Base-by-base conservation (phyloP, 2,797 vertebrate genomes). In the Sphenodon punctatus region DNA sequence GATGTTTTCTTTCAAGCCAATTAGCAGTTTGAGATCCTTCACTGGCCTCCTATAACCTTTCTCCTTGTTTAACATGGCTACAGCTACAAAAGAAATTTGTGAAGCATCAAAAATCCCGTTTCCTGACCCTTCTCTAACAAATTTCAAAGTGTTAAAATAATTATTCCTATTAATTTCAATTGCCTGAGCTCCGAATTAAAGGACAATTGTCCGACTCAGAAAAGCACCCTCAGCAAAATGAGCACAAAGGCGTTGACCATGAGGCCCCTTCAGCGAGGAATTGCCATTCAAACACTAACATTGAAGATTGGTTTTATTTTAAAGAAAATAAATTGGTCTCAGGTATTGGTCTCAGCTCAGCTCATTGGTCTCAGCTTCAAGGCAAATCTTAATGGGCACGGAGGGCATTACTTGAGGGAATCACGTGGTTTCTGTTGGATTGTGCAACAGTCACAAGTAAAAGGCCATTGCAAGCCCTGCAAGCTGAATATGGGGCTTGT, bases 181-280 rank as follows among this genome's bases (percentile, higher is more conserved):
- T 22, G 7, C 67, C 3, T 67, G 68, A 69, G 75, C 73, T 76
- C 78, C 69, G 75, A 80, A 84, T 77, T 77, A 83, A 69, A 70
- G 61, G 70, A 61, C 67, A 23, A 74, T 68, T 56, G 10, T 16
- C 20, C 1, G 0, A 34, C 16, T 42, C 1, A 48, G 69, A 78
- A 84, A 61, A 88, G 80, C 76, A 84, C 36, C 61, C 70, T 88
- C 86, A 83, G 83, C 87, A 87, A 78, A 89, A 92, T 71, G 55
- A 39, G 60, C 59, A 22, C 32, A 48, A 58, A 63, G 46, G 64
- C 22, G 63, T 51, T 60, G 80, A 67, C 59, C 69, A 4, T 74
- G 45, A 73, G 85, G 80, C 59, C 48, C 73, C 60, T 69, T 78
- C 14, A 70, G 77, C 79, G 76, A n/a, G 73, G 78, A 82, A 59